These are phyloP conservation scores for Gymnoscopelus braueri DNA, from an alignment of 2,797 vertebrate species.

Conservation along the genomic window DNA sequence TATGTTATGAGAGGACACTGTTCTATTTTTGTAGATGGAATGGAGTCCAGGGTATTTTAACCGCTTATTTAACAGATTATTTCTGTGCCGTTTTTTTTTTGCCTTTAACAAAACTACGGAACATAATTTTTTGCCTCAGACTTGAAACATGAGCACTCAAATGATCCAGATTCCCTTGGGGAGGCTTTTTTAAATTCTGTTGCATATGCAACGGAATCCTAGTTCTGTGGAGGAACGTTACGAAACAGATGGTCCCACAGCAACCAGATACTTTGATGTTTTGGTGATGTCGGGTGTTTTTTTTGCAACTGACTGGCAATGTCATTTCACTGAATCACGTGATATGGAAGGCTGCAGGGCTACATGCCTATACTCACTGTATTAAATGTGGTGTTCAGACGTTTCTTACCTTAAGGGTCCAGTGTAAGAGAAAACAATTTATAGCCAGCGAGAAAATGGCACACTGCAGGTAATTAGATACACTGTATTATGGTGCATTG, in stretches of 20 bases:
- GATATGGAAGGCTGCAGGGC: conserved; percentile 53
- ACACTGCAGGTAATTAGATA: conserved; percentile 18
- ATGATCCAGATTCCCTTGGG: conserved; percentile 30
- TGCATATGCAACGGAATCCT: conserved; percentile 67
- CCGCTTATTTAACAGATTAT: too few species aligned
- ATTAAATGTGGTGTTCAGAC: conserved; percentile 24
- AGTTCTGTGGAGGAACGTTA: conserved; percentile 63
- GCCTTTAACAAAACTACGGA: conserved; percentile 37
- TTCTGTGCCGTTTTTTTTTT: conserved; percentile 35
- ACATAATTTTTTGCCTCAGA: conserved; percentile 52
- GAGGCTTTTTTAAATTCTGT: conserved; percentile 53
- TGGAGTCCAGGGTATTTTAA: too few species aligned
- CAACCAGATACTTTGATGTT: conserved; percentile 75
- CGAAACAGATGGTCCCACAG: conserved; percentile 75
- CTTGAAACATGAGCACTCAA: conserved; percentile 51
- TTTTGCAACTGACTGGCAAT: conserved; percentile 43
- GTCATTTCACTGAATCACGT: conserved; percentile 61
- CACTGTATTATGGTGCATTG: neutral
- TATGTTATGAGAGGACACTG: too few species aligned
- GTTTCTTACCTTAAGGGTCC: conserved; percentile 30
- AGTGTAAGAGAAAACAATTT: conserved; percentile 27
- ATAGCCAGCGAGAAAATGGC: conserved; percentile 2
- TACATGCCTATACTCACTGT: conserved; percentile 35
- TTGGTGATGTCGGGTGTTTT: conserved; percentile 67
- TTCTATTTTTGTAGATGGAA: too few species aligned